Evolutionary conservation across 2,113 vertebrate genomes (phyloP).

Genomic region (Forbesichthys papilliferus): DNA sequence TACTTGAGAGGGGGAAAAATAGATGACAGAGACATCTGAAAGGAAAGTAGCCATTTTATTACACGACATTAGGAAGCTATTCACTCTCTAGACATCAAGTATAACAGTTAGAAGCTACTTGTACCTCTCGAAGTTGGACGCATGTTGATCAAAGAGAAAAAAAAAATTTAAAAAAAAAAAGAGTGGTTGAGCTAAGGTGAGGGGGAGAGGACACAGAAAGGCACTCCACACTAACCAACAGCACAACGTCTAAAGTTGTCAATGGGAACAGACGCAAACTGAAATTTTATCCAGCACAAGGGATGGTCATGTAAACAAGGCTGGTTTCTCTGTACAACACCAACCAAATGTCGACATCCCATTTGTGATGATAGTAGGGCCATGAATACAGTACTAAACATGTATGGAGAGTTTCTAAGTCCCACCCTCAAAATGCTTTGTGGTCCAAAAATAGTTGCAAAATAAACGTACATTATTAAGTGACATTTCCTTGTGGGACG

Average conservation of each 20-base stretch:
- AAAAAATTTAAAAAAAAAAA: neutral
- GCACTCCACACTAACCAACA: conserved; percentile 81
- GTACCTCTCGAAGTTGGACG: conserved; percentile 52
- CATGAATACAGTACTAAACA: conserved; percentile 39
- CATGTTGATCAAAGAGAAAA: conserved; percentile 25
- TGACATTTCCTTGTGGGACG: conserved; percentile 65
- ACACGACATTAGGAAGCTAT: conserved; percentile 60
- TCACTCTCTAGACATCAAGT: conserved; percentile 55
- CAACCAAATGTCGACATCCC: conserved; percentile 80
- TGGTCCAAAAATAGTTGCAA: conserved; percentile 36
- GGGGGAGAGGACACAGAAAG: conserved; percentile 73
- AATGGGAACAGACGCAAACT: conserved; percentile 38
- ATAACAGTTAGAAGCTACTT: conserved; percentile 57
- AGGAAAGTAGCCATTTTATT: conserved; percentile 69
- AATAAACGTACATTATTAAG: conserved; percentile 70
- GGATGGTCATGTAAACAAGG: conserved; percentile 86
- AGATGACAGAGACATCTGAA: conserved; percentile 15
- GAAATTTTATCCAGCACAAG: conserved; percentile 25
- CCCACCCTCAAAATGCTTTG: conserved; percentile 54
- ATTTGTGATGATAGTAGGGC: conserved; percentile 47
- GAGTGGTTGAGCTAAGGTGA: conserved; percentile 26
- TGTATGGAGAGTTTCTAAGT: conserved; percentile 39
- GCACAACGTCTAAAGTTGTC: conserved; percentile 48
- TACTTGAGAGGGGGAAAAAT: no score
- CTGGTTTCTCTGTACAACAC: conserved; percentile 98